These are phyloP conservation scores for Rhizomys pruinosus DNA, from an alignment of 2,113 vertebrate species.

Conservation along the genomic window DNA sequence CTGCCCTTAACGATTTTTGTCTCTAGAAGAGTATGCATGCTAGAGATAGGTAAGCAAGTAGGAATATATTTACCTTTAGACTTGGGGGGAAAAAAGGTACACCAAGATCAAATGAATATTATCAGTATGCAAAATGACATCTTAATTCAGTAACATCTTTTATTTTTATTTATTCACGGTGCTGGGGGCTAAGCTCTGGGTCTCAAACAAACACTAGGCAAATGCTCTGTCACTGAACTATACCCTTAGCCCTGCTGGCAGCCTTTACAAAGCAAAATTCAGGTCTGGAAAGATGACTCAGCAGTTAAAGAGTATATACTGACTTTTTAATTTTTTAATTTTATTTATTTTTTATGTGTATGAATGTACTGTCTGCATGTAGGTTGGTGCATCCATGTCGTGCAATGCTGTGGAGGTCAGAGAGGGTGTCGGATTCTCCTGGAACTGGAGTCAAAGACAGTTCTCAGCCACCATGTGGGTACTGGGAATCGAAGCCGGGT, in stretches of 20 bases:
- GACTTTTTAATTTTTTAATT: too few species aligned
- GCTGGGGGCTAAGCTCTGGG: not conserved
- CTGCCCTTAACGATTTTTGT: constrained; percentile 48
- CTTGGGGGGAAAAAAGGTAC: not conserved
- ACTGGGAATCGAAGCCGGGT: too few species aligned
- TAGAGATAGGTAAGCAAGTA: not conserved
- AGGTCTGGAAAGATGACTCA: not conserved
- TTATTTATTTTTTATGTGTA: too few species aligned
- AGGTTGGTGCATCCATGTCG: too few species aligned
- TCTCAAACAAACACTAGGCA: not conserved
- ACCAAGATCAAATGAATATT: not conserved
- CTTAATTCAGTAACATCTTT: constrained; percentile 11
- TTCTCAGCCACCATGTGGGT: too few species aligned
- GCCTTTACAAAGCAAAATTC: not conserved
- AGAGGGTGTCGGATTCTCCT: too few species aligned
- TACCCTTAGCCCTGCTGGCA: not conserved
- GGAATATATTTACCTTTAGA: not conserved
- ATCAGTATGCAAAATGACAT: constrained; percentile 45
- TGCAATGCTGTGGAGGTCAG: too few species aligned
- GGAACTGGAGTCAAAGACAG: too few species aligned
- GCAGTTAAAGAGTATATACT: too few species aligned
- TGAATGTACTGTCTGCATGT: too few species aligned
- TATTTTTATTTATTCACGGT: too few species aligned
- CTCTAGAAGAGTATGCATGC: not conserved
- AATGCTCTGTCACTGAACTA: not conserved